Base-by-base conservation (phyloP, 2,113 vertebrate genomes). In the Amblyornis subalaris region DNA sequence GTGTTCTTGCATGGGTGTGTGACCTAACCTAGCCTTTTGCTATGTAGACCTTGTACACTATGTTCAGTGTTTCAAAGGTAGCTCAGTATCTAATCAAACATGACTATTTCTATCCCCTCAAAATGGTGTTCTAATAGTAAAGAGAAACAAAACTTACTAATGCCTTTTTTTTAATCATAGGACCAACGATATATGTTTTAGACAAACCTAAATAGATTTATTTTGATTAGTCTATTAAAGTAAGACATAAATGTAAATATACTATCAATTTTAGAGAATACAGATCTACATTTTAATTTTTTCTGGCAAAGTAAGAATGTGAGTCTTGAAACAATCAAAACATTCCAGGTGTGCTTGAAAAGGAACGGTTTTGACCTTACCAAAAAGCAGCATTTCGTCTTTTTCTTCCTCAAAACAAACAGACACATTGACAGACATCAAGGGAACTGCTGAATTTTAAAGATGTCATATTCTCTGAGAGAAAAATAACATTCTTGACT, bases 401-500 rank as follows among this genome's bases (percentile, higher is more conserved):
- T 79, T 84, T 88, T 83, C 42, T 89, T 88, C 24, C 25, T 17
- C 36, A 33, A 91, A 95, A 72, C 73, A 93, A 76, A 75, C 62
- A 94, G 84, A 65, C 81, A 73, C 58, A 47, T 87, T 91, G 95
- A 94, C 93, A 91, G 77, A 78, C 57, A 82, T 78, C 83, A 89
- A 78, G 70, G 61, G 80, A 96, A 61, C 48, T 57, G 65, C 54
- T 89, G 86, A 94, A 94, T 95, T 95, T 89, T 94, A 82, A 94
- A 89, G 70, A 94, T 75, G 69, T 9, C 38, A 15, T 67, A 50
- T 70, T 69, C 9, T 89, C 31, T 61, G 50, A 58, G 54, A 85
- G 53, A 62, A 92, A 95, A 90, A 58, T 35, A 93, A 38, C 38
- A 60, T 84, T 67, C 69, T 47, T 90, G 79, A 73, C 88, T 80